Base-by-base conservation (phyloP, 2,797 vertebrate genomes). In the Morelia viridis region DNA sequence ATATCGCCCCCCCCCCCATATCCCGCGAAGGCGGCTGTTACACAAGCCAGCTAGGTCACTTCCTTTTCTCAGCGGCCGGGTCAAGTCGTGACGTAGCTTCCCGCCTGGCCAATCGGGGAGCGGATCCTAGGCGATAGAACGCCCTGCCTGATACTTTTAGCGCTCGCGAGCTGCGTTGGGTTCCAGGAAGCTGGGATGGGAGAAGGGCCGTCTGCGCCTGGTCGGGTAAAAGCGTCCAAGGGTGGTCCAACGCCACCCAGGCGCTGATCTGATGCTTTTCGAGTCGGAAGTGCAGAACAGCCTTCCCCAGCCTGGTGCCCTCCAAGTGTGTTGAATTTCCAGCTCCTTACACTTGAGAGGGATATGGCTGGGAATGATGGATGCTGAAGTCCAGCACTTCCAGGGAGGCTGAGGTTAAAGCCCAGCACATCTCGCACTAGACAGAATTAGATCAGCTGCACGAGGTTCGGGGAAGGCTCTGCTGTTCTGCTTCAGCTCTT, bases 1-100 rank as follows among this genome's bases (percentile, higher is more conserved):
- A 17, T 15, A 4, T 0, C 5, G 0, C 61, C 4, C 24, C 8
- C 65, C 0, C 1, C 31, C 15, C 22, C n/a, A 22, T 5, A 22
- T 28, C 83, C 80, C 60, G 28, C 62, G n/a, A 56, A 41, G 57
- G 19, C 2, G 85, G 62, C 19, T 35, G 90, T 93, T 93, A 93
- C 84, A 91, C 93, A 91, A 93, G 90, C 65, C 50, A 26, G 22
- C 88, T 13, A 11, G n/a, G 65, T 56, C 92, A 65, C 92, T 92
- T 90, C 92, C 92, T 90, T 61, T 80, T 61, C 90, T 35, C 12
- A 1, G 76, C 64, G 46, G 28, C 84, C 26, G 28, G 85, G 86
- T 61, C 92, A 3, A 89, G 0, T 46, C 0, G 50, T 65, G 93
- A 93, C 88, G 93, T 22, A 0, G 50, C 5, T 4, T 4, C 7